Conservation (phyloP, 1,140 invertebrate genomes). For the Pseudobourletiella spinata region DNA sequence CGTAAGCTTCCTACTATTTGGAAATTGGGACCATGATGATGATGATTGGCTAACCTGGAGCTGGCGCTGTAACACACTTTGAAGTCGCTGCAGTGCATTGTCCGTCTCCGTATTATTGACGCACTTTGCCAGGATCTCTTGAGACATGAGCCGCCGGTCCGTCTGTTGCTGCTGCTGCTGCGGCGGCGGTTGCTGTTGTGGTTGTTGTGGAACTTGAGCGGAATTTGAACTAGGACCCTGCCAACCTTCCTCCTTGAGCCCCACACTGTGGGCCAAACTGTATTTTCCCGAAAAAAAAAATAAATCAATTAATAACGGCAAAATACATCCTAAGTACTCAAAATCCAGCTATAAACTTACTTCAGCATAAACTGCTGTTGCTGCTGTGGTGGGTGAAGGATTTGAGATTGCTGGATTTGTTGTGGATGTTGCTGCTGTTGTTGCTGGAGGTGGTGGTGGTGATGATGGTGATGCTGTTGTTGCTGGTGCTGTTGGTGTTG, state of each 20-base stretch:
- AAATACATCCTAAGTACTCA: background rate
- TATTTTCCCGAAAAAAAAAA: background rate
- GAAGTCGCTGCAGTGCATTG: constrained; percentile 30
- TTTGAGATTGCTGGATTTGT: background rate
- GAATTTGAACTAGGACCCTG: background rate
- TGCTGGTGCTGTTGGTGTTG: background rate
- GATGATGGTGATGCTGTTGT: background rate
- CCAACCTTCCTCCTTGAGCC: constrained; percentile 11
- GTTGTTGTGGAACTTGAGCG: background rate
- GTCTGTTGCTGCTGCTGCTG: no score
- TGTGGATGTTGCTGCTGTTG: constrained; percentile 2
- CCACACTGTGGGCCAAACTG: background rate
- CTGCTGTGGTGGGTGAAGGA: background rate
- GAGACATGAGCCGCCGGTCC: background rate
- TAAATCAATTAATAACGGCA: background rate
- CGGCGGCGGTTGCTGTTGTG: no score
- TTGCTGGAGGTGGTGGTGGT: background rate
- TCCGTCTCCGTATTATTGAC: no score
- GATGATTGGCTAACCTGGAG: no score
- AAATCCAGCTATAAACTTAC: background rate
- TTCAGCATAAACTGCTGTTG: background rate
- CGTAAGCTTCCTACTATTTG: no score
- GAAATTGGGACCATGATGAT: no score
- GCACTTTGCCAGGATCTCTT: constrained; percentile 6
- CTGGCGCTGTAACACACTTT: constrained; percentile 23